Evolutionary conservation across 2,888 invertebrate genomes (phyloP), one percentile per base, ranked within the genome.

Genomic region (Thereva unica): DNA sequence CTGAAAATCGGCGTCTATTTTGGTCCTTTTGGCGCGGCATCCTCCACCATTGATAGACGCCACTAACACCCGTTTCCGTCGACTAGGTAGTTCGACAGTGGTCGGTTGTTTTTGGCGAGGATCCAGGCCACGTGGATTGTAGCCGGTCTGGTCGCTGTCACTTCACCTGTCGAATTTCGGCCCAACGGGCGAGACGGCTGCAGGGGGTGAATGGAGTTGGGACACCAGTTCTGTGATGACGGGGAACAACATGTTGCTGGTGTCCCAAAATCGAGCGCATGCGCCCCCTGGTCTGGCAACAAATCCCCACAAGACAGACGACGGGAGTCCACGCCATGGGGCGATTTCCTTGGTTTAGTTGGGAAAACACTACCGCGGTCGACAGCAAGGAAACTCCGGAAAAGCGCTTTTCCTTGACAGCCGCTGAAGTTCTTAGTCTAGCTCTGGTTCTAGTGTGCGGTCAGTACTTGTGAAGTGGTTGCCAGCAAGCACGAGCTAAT

Each of bases 201-300:
- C 23, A 23, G 23, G 23, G 23, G 23, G 23, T 23, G 23, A 23
- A 23, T 23, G 23, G 23, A 23, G 23, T 23, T 23, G 23, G 23
- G 23, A 23, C 23, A 23, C 23, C 23, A 23, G 23, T 2, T 23
- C 23, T 23, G 23, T 23, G 23, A 23, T 23, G 23, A 23, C 23
- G 44, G 56, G 23, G 56, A 56, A 56, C 56, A 56, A 56, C 56
- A 56, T 56, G 56, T 56, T 56, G 56, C 56, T 44, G 23, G 6
- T 44, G 56, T 56, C 56, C 56, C 44, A 56, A 47, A 56, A 56
- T 55, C 5, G 10, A 56, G 35, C 42, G 8, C 56, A 8, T 56
- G 56, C 56, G 56, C 56, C 7, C 5, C 44, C 23, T 5, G 4
- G 3, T 5, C 44, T 35, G 23, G 42, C 56, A 56, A 56, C 56